Conservation (phyloP, 2,888 invertebrate species). For the Synergus umbraculus region DNA sequence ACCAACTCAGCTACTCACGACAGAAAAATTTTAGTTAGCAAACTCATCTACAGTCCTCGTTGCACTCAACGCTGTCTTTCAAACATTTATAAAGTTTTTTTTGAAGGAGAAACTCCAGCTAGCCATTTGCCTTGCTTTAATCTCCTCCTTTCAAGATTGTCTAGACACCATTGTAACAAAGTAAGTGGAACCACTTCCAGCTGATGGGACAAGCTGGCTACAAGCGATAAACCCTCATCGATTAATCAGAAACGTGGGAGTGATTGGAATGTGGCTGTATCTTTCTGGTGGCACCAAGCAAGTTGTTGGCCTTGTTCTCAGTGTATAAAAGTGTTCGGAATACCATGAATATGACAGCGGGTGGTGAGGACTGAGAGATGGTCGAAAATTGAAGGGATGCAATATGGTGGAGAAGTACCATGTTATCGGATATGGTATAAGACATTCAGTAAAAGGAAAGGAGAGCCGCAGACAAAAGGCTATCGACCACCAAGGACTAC, state of each 20-base stretch:
- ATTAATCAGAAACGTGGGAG: not conserved
- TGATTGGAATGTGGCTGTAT: not conserved
- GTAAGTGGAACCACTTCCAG: not conserved
- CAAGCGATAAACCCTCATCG: not conserved
- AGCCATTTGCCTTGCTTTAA: not conserved
- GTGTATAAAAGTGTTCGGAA: not conserved
- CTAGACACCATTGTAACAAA: not conserved
- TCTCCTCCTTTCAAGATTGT: not conserved
- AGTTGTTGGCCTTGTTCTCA: not conserved
- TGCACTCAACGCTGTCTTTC: not conserved
- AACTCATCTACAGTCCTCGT: not conserved
- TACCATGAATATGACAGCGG: not conserved
- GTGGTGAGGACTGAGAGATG: not conserved
- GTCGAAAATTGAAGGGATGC: not conserved
- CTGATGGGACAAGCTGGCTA: not conserved
- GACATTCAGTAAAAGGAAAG: not conserved
- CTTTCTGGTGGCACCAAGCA: not conserved
- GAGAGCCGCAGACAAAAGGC: not conserved
- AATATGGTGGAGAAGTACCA: conserved; percentile 3
- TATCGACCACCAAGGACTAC: not conserved
- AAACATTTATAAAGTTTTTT: conserved; percentile 11
- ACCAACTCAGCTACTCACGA: not conserved
- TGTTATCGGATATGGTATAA: not conserved
- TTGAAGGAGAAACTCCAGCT: not conserved
- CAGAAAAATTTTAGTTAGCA: not conserved